Percentiles rank a stretch among this genome's conserved stretches.
phyloP scores from a whole-genome alignment of 2,888 invertebrate genomes.

The Diarsia rubi region DNA sequence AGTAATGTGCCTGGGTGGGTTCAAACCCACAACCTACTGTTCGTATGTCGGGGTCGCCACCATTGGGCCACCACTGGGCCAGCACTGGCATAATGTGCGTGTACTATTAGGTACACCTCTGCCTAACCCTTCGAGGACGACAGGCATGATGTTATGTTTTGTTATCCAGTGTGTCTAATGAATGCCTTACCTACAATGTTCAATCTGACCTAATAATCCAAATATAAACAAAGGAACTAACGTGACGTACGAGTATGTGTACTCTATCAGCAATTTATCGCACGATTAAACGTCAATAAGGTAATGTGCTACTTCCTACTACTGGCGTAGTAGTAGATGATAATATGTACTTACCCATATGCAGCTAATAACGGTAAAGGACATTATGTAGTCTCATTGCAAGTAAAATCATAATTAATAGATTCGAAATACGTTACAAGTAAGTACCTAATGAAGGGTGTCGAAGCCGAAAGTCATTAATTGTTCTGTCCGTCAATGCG shows the following conservation, averaged over 20 bases:
- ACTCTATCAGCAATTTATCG: conserved; percentile 24
- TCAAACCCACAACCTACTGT: too few species aligned
- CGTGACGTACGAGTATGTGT: background rate
- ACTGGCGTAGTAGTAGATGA: background rate
- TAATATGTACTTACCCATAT: background rate
- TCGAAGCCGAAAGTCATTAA: too few species aligned
- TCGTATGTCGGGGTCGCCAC: too few species aligned
- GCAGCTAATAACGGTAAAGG: background rate
- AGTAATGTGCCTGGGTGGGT: too few species aligned
- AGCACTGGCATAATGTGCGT: too few species aligned
- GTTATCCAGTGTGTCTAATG: too few species aligned
- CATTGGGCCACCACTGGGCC: too few species aligned
- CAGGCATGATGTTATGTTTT: too few species aligned
- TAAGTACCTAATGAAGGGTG: too few species aligned
- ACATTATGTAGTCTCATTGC: background rate
- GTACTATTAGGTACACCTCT: too few species aligned
- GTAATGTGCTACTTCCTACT: conserved; percentile 33
- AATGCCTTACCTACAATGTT: background rate
- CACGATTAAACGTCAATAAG: conserved; percentile 29
- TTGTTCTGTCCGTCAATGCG: too few species aligned
- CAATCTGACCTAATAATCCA: background rate
- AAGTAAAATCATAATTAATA: background rate
- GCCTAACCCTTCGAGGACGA: too few species aligned
- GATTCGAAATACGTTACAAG: background rate
- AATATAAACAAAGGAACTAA: conserved; percentile 20